A percentile compares a stretch with the other conserved stretches of the same genome.
These are phyloP conservation scores for Branchipolynoe longqiensis DNA, from an alignment of 2,888 invertebrate genomes.

Conservation along the genomic window DNA sequence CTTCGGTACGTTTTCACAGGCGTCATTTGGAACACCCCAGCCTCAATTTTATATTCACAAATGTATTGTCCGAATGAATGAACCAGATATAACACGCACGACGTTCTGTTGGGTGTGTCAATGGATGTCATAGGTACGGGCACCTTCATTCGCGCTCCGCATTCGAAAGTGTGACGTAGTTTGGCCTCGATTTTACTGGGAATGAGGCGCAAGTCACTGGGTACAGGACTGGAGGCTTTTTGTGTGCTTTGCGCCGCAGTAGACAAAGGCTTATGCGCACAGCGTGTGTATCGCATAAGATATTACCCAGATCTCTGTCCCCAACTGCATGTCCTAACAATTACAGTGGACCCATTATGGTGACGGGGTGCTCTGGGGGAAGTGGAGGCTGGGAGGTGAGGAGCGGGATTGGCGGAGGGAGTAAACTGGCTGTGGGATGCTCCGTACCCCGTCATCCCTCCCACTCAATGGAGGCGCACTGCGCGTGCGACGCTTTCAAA, in stretches of 20 bases:
- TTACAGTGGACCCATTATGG: no score
- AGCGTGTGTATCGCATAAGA: neutral
- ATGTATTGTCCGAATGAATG: neutral
- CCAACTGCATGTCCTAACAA: no score
- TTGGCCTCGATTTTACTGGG: slow-evolving; percentile 55
- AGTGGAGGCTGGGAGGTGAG: neutral
- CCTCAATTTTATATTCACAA: neutral
- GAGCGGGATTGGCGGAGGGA: slow-evolving; percentile 19
- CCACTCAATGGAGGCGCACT: neutral
- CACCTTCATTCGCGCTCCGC: slow-evolving; percentile 46
- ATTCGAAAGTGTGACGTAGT: slow-evolving; percentile 56
- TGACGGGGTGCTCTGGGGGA: no score
- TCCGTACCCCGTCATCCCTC: neutral
- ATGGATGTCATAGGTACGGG: slow-evolving; percentile 25
- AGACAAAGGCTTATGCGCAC: neutral
- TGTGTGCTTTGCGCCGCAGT: neutral
- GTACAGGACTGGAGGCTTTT: slow-evolving; percentile 28
- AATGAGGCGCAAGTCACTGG: slow-evolving; percentile 41
- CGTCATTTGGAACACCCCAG: neutral
- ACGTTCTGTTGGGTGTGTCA: neutral
- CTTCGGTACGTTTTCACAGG: slow-evolving; percentile 65
- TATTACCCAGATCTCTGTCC: neutral
- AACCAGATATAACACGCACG: neutral
- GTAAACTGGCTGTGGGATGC: neutral
- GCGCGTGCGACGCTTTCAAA: no score